Evolutionary conservation across 2,797 vertebrate genomes (phyloP).

Genomic region (Eulemur rubriventer): DNA sequence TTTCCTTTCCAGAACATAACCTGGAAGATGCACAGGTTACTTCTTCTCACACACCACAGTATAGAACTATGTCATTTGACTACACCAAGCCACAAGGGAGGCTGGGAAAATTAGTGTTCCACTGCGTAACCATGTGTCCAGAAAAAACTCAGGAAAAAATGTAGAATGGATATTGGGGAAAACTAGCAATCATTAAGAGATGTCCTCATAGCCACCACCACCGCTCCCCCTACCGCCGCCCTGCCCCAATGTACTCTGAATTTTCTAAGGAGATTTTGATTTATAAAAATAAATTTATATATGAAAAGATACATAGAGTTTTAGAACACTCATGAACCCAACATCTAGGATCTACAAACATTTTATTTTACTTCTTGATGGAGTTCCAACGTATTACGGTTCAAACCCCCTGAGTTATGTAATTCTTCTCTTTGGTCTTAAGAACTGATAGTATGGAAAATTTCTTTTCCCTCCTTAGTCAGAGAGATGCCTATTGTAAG

Average conservation of each 20-base stretch:
- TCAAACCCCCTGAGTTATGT: not conserved
- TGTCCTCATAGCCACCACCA: not conserved
- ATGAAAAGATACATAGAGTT: not conserved
- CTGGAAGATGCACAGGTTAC: not conserved
- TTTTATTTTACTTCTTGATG: not conserved
- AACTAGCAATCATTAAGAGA: not conserved
- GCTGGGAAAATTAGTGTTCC: not conserved
- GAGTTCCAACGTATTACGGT: not conserved
- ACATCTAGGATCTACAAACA: not conserved
- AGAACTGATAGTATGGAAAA: not conserved
- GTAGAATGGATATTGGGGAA: not conserved
- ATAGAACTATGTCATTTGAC: not conserved
- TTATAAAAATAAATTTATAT: conserved; percentile 23
- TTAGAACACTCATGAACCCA: not conserved
- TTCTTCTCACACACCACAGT: not conserved
- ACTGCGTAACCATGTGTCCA: not conserved
- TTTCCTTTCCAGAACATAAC: not conserved
- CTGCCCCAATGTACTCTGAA: not conserved
- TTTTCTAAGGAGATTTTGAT: conserved; percentile 14
- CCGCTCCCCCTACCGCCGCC: no score
- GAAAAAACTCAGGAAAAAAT: not conserved
- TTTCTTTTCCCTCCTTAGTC: not conserved
- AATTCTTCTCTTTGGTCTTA: not conserved
- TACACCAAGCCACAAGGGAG: not conserved
- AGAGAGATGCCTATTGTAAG: not conserved